Base-by-base conservation (phyloP, 2,113 vertebrate species). In the Calyptommatus sinebrachiatus region DNA sequence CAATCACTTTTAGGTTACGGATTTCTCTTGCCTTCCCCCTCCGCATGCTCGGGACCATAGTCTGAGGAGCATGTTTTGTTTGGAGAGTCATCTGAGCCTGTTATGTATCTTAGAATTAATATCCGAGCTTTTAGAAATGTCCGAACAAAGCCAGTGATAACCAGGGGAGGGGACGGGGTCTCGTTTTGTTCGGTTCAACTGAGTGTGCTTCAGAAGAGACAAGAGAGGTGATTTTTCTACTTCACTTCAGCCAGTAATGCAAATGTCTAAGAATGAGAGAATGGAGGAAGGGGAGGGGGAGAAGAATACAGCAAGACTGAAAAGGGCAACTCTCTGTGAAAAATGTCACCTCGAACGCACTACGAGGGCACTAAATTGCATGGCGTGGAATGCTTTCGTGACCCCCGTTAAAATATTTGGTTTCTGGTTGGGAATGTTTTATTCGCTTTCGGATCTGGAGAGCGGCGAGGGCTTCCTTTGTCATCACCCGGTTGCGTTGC, bases 151-250 rank as follows among this genome's bases (percentile, higher is more conserved):
- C 86, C 10, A 0, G 1, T 86, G 84, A 77, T 87, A 73, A 77
- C 68, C 2, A 79, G 83, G 81, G 82, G 90, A 18, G 83, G 81
- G 82, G 90, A 18, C 16, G 3, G 86, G 83, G 82, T 77, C 86
- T 88, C 79, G 80, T 88, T 91, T 90, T 88, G 87, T 88, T 88
- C 86, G 87, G 76, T 83, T 74, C 2, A 70, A 41, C 89, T 85
- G 81, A 88, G 69, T 18, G 60, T 60, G 31, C 86, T 81, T 29
- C 80, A 83, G 20, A 86, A 67, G n/a, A 69, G 65, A 81, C 24
- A 61, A 78, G 67, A 70, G 26, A 61, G 61, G 45, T 21, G 46
- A 50, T 79, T 84, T 67, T 68, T 83, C 14, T 57, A 11, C 53
- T 14, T 57, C 62, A 24, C 29, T 80, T 68, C 71, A 75, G 41